A percentile compares a stretch with the other conserved stretches of the same genome.
phyloP scores from a whole-genome alignment of 2,797 vertebrate species.

The Schizopygopsis pylzovi region DNA sequence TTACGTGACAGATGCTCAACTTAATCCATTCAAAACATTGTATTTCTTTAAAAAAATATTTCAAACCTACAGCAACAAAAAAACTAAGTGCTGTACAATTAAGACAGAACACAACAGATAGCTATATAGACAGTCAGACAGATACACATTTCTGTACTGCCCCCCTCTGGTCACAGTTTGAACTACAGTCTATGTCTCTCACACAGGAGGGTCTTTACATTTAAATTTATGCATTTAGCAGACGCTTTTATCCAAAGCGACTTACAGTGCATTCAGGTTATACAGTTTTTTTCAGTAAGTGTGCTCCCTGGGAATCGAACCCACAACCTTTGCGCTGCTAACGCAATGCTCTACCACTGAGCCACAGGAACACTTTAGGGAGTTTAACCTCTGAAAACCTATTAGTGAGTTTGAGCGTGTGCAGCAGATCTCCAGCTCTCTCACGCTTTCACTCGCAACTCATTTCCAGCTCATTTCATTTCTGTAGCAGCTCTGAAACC shows the following conservation, averaged over 20 bases:
- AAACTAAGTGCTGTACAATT: neutral
- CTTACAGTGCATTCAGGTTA: no score
- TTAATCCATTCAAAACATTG: neutral
- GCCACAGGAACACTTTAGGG: neutral
- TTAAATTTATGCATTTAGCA: no score
- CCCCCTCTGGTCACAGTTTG: neutral
- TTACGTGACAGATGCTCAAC: neutral
- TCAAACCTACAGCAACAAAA: neutral
- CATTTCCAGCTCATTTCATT: conserved; percentile 11
- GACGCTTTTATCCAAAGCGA: no score
- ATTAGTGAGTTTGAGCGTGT: conserved; percentile 55
- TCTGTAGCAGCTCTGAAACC: conserved; percentile 47
- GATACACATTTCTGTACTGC: neutral
- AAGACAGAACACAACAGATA: neutral
- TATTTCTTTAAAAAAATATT: neutral
- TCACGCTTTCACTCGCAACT: neutral
- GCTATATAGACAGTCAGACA: neutral
- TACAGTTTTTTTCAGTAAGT: no score
- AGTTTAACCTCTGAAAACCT: conserved; percentile 30
- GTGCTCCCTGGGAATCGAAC: no score
- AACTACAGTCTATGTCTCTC: neutral
- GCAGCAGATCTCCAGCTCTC: conserved; percentile 33
- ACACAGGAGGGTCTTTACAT: neutral
- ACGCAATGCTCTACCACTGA: no score
- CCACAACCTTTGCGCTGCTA: no score